Percentiles rank a stretch among this genome's conserved stretches.
phyloP scores from a whole-genome alignment of 2,113 vertebrate genomes.

The Uropsilus gracilis region DNA sequence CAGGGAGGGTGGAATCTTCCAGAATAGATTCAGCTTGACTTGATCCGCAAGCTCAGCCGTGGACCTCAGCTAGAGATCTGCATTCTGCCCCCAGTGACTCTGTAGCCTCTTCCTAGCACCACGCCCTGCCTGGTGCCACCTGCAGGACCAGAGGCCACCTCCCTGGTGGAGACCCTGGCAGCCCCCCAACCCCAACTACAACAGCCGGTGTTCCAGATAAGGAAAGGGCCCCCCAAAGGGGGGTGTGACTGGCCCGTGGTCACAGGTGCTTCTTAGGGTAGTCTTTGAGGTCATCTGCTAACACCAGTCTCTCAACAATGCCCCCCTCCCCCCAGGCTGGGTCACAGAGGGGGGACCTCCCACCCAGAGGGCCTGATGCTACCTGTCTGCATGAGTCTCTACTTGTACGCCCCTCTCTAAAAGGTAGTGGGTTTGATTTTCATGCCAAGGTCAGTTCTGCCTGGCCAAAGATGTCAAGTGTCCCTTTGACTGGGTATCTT shows the following conservation, averaged over 20 bases:
- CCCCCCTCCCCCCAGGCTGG: not conserved
- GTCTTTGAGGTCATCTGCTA: not conserved
- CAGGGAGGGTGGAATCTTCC: not conserved
- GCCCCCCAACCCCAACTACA: not conserved
- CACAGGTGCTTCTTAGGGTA: not conserved
- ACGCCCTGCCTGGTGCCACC: not conserved
- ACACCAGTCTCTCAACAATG: not conserved
- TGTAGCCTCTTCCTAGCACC: not conserved
- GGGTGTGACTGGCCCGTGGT: not conserved
- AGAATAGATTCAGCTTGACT: constrained; percentile 37
- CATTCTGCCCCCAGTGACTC: constrained; percentile 50
- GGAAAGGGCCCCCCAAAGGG: not conserved
- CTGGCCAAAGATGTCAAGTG: not conserved
- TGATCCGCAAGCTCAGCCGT: constrained; percentile 23
- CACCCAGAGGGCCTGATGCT: not conserved
- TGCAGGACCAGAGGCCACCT: not conserved
- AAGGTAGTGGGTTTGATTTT: not conserved
- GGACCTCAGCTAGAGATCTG: constrained; percentile 24
- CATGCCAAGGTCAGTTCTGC: not conserved
- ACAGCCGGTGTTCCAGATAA: not conserved
- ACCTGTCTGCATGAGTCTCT: not conserved
- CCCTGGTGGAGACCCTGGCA: not conserved
- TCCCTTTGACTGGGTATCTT: not conserved
- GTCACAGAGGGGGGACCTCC: not conserved
- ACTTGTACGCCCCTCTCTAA: not conserved